Conservation (phyloP, 2,797 vertebrate genomes). For the Ispidina picta region DNA sequence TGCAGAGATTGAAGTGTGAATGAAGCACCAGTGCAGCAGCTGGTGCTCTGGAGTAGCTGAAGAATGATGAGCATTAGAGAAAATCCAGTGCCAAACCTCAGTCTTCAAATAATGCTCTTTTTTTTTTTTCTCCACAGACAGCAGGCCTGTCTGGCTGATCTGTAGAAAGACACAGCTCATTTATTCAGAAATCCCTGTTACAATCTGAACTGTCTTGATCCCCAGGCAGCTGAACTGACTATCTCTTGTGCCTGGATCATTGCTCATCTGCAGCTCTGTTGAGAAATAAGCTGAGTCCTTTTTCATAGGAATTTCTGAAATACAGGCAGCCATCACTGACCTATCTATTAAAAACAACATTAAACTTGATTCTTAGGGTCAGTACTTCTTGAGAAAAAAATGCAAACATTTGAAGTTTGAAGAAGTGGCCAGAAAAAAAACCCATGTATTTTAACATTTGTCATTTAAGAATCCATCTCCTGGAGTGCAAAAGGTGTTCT, state of each 20-base stretch:
- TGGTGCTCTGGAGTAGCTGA: neutral
- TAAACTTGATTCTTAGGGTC: slow-evolving; percentile 43
- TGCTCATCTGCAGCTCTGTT: slow-evolving; percentile 16
- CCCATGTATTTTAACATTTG: neutral
- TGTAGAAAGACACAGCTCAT: neutral
- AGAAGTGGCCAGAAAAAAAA: neutral
- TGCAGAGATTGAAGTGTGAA: neutral
- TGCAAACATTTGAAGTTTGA: slow-evolving; percentile 22
- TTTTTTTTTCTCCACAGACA: neutral
- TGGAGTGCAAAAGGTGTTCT: neutral
- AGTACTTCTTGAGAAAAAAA: slow-evolving; percentile 39
- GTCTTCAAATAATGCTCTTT: neutral
- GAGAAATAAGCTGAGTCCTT: slow-evolving; percentile 1
- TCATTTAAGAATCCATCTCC: neutral
- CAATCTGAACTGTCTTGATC: neutral
- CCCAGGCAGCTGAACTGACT: neutral
- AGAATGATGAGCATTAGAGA: neutral
- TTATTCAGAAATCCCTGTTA: neutral
- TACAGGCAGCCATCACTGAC: slow-evolving; percentile 43
- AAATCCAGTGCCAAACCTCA: neutral
- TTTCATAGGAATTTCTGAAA: slow-evolving; percentile 53
- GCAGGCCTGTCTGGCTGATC: neutral
- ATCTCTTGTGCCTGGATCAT: neutral
- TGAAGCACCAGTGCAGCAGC: neutral
- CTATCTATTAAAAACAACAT: slow-evolving; percentile 58